Conservation (phyloP, 1,140 invertebrate genomes). For the Piezodorus guildinii region DNA sequence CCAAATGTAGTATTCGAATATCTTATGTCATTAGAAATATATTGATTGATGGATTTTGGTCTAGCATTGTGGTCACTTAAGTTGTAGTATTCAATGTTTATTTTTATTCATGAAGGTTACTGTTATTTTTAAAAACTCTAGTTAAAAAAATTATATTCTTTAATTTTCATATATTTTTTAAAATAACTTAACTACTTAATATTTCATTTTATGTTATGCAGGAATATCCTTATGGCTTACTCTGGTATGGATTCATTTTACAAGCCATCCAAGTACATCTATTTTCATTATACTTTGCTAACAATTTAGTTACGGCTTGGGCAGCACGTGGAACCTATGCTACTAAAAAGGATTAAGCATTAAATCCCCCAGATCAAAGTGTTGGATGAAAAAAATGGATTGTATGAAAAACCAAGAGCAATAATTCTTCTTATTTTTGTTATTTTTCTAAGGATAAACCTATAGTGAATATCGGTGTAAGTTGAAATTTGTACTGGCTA, state of each 20-base stretch:
- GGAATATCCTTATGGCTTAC: constrained; percentile 79
- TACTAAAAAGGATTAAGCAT: not conserved
- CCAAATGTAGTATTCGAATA: no score
- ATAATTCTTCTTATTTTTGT: constrained; percentile 1
- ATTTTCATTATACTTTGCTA: constrained; percentile 81
- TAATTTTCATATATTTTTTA: no score
- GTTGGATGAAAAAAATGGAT: constrained; percentile 1
- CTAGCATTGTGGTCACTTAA: no score
- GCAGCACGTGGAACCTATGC: constrained; percentile 49
- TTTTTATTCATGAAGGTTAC: no score
- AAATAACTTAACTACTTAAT: no score
- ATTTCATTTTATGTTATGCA: constrained; percentile 32
- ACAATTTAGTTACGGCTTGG: constrained; percentile 78
- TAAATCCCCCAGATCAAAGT: not conserved
- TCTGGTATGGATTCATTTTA: constrained; percentile 89
- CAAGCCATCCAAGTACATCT: constrained; percentile 81
- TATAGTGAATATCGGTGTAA: not conserved
- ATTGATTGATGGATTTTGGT: no score
- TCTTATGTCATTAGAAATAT: no score
- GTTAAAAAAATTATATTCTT: no score
- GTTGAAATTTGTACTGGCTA: not conserved
- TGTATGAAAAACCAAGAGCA: not conserved
- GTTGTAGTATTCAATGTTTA: no score
- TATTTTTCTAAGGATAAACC: not conserved
- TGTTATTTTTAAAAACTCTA: no score